phyloP scores from a whole-genome alignment of 2,888 invertebrate species.

The Chirona hameri region DNA sequence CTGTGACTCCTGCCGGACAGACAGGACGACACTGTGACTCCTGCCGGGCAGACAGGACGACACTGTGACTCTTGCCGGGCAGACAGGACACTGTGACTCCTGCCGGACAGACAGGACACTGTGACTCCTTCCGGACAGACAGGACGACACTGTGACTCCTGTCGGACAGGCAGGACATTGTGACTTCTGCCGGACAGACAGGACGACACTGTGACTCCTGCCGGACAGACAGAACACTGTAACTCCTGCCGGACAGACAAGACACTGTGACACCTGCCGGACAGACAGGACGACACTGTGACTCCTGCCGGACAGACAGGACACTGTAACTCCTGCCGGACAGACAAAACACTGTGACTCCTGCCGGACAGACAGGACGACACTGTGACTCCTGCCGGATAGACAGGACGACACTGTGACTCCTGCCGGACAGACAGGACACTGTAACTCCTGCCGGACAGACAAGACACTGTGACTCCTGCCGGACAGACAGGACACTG shows the following conservation, averaged over 20 bases:
- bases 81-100: conserved; percentile 5
- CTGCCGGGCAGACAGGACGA: background rate
- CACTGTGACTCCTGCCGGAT: background rate
- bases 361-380: background rate
- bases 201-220: conserved; percentile 1
- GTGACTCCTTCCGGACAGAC: background rate
- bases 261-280: background rate
- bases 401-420: background rate
- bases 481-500: background rate
- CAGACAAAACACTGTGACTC: conserved; percentile 5
- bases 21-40: background rate
- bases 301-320: background rate
- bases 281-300: background rate
- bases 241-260: background rate
- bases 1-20: background rate
- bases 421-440: background rate
- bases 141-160: conserved; percentile 4
- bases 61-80: background rate
- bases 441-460: background rate
- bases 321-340: background rate
- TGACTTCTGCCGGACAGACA: background rate
- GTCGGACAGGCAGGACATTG: background rate
- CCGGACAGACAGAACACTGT: background rate
- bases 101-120: background rate
- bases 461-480: conserved; percentile 5